A percentile compares a stretch with the other conserved stretches of the same genome.
Evolutionary conservation across 2,888 invertebrate species (phyloP).

Genomic region (Germaria angustata): DNA sequence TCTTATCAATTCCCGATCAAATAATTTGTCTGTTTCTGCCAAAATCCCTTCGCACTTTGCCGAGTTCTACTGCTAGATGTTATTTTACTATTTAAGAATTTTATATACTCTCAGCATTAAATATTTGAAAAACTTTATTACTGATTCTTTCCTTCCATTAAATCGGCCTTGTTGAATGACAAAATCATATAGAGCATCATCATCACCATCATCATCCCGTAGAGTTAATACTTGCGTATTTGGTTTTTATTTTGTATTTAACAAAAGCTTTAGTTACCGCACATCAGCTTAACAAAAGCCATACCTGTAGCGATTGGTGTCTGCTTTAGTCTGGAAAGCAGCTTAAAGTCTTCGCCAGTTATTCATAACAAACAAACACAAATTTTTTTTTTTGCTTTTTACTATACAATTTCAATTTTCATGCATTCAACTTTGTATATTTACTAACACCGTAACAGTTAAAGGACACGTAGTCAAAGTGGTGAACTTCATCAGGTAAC

Average conservation of each 20-base stretch:
- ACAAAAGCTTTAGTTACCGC: conserved; percentile 37
- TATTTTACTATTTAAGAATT: too few relatives aligned
- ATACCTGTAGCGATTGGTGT: conserved; percentile 13
- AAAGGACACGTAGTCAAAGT: neutral
- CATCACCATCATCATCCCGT: neutral
- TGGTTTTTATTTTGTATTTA: neutral
- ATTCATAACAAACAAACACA: neutral
- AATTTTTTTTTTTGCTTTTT: neutral
- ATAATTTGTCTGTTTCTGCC: too few relatives aligned
- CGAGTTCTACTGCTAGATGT: too few relatives aligned
- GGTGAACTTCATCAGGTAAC: conserved; percentile 39
- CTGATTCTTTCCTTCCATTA: neutral
- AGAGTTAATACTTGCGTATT: neutral
- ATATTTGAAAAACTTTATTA: neutral
- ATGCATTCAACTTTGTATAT: neutral
- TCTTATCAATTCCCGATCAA: too few relatives aligned
- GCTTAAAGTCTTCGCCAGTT: conserved; percentile 45
- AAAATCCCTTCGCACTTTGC: too few relatives aligned
- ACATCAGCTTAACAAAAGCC: conserved; percentile 42
- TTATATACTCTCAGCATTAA: too few relatives aligned
- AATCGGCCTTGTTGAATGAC: neutral
- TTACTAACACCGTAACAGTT: neutral
- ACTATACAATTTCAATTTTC: conserved; percentile 35
- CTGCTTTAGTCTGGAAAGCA: conserved; percentile 30
- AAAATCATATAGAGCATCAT: neutral